phyloP scores from a whole-genome alignment of 1,140 invertebrate species.

The Augochlora pura region DNA sequence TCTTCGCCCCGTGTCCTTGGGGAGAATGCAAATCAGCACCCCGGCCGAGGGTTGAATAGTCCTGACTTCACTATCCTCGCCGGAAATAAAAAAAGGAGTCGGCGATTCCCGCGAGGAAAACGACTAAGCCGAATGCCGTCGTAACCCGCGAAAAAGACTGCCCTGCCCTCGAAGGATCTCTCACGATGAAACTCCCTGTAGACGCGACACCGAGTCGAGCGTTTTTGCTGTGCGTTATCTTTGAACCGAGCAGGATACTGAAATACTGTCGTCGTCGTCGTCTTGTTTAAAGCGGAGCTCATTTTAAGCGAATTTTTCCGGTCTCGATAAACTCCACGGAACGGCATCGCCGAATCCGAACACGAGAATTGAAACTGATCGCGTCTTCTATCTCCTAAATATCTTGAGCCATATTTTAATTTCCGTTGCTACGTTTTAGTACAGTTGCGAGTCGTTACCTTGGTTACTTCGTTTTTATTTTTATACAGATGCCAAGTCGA shows the following conservation, averaged over 20 bases:
- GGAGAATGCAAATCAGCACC: conserved; percentile 36
- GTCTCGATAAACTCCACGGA: too few species aligned
- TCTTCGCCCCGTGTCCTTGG: background rate
- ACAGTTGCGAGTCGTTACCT: too few species aligned
- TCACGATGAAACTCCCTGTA: too few species aligned
- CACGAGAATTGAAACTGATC: too few species aligned
- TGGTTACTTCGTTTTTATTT: too few species aligned
- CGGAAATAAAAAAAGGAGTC: background rate
- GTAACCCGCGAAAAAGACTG: background rate
- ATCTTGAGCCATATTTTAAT: too few species aligned
- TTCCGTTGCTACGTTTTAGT: too few species aligned
- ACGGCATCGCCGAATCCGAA: too few species aligned
- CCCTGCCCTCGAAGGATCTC: background rate
- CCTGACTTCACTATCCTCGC: background rate
- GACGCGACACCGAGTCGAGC: background rate
- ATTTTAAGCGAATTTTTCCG: background rate
- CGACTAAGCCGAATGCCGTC: background rate
- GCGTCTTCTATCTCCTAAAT: too few species aligned
- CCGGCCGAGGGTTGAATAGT: background rate
- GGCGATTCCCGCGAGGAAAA: too few species aligned
- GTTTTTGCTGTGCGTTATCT: background rate
- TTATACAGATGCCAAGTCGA: too few species aligned
- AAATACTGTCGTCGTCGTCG: background rate
- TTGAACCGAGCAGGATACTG: background rate
- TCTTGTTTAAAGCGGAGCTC: background rate